A percentile compares a stretch with the other conserved stretches of the same genome.
phyloP scores from a whole-genome alignment of 2,797 vertebrate species.

The Chaetodon trifasciatus region DNA sequence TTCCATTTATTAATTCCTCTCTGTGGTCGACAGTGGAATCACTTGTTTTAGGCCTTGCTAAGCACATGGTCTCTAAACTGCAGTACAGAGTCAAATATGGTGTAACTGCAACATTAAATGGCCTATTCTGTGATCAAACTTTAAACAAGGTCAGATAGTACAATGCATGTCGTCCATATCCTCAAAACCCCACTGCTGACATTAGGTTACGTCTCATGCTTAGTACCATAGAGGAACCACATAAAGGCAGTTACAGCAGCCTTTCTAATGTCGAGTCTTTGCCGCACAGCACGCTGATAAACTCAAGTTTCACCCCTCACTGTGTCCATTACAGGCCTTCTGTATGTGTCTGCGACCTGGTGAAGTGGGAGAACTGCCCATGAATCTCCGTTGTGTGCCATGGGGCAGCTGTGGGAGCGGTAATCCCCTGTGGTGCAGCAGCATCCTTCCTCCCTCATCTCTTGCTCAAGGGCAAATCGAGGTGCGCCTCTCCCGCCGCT shows the following conservation, averaged over 20 bases:
- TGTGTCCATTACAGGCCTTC: neutral
- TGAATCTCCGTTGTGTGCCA: slow-evolving; percentile 26
- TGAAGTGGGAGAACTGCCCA: neutral
- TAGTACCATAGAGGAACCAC: too few relatives aligned
- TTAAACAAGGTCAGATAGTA: neutral
- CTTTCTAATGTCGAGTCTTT: neutral
- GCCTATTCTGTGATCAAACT: neutral
- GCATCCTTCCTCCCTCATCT: slow-evolving; percentile 57
- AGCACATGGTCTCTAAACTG: neutral
- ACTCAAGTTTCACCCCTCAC: neutral
- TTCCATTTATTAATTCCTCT: neutral
- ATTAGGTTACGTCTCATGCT: neutral
- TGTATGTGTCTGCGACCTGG: neutral
- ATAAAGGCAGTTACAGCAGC: neutral
- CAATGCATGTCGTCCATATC: too few relatives aligned
- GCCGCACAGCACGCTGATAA: neutral
- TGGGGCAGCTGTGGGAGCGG: slow-evolving; percentile 44
- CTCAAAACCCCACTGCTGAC: neutral
- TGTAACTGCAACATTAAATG: neutral
- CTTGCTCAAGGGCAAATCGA: slow-evolving; percentile 78
- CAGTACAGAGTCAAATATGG: neutral
- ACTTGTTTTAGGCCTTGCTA: neutral
- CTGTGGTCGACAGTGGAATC: neutral
- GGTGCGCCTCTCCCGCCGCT: slow-evolving; percentile 61
- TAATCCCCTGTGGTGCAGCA: slow-evolving; percentile 71